Base-by-base conservation (phyloP, 2,888 invertebrate species). In the Embidobia sp. region DNA sequence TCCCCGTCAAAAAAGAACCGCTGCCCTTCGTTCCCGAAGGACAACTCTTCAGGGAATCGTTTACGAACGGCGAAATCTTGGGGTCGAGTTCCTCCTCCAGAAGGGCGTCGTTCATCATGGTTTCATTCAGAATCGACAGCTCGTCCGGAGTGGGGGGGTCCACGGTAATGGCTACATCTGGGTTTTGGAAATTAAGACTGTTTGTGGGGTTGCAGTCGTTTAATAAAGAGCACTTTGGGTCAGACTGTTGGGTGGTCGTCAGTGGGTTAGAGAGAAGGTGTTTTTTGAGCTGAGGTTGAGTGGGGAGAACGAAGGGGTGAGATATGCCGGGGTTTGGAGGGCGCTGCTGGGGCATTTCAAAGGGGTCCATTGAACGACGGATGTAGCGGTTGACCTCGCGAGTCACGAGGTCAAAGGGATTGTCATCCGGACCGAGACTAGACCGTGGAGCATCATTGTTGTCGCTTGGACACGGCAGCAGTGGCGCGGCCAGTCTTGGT, bases 381-480 rank as follows among this genome's bases (percentile, higher is more conserved):
- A 82, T 81, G 13, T 86, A 87, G 0, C 51, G 44, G 2, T 82
- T 82, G 4, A 83, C 85, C 55, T 88, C 83, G 16, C 83, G 80
- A 8, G 85, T 75, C 0, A 84, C 83, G 59, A 73, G 78, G 61
- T 89, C 89, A 59, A 89, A 89, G 0, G 89, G 89, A 81, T 89
- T 89, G 44, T 87, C 86, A 2, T 84, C 85, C 0, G 84, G 73
- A 11, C 81, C 82, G n/a, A 66, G 19, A 10, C 74, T 67, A 5
- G 22, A 48, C 5, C 67, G 33, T 2, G 48, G 40, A 0, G 49
- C 16, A 11, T 67, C 67, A 2, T 15, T 7, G 3, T 0, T 5
- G 10, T 42, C 33, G 18, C 10, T 13, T 1, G 53, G 66, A 35
- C 53, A 53, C 0, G 74, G 74, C 19, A 74, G 35, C 7, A 74